Percentiles rank a stretch among this genome's conserved stretches.
These are phyloP conservation scores for Bubo bubo DNA, from an alignment of 2,113 vertebrate species.

Conservation along the genomic window DNA sequence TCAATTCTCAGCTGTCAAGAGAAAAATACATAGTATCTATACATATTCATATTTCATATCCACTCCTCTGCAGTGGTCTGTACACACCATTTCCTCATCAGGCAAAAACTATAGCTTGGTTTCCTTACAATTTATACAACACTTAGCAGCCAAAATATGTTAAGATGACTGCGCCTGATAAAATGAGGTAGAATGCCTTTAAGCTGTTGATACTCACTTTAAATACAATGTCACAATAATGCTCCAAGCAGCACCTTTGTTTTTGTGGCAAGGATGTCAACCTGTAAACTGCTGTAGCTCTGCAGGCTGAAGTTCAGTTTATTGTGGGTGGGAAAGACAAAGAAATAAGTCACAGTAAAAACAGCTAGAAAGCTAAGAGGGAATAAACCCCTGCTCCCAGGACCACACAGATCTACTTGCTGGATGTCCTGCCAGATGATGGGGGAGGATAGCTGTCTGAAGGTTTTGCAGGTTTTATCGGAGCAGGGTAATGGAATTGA, in stretches of 20 bases:
- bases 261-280: not conserved
- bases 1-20: not conserved
- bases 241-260: not conserved
- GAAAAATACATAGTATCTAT: not conserved
- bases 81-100: not conserved
- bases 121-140: not conserved
- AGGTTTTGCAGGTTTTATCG: conserved; percentile 26
- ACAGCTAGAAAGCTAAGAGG: not conserved
- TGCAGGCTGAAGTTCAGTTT: not conserved
- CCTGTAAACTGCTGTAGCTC: not conserved
- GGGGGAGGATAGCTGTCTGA: not conserved
- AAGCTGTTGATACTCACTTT: not conserved
- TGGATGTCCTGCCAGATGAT: not conserved
- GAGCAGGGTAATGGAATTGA: conserved; percentile 52
- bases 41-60: not conserved
- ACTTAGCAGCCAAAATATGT: not conserved
- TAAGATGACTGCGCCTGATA: not conserved
- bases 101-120: not conserved
- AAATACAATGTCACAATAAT: not conserved
- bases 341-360: not conserved
- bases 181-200: not conserved
- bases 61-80: not conserved
- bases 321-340: not conserved
- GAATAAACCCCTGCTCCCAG: not conserved
- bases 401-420: not conserved